Evolutionary conservation across 2,113 vertebrate species (phyloP).

Genomic region (Misgurnus anguillicaudatus): DNA sequence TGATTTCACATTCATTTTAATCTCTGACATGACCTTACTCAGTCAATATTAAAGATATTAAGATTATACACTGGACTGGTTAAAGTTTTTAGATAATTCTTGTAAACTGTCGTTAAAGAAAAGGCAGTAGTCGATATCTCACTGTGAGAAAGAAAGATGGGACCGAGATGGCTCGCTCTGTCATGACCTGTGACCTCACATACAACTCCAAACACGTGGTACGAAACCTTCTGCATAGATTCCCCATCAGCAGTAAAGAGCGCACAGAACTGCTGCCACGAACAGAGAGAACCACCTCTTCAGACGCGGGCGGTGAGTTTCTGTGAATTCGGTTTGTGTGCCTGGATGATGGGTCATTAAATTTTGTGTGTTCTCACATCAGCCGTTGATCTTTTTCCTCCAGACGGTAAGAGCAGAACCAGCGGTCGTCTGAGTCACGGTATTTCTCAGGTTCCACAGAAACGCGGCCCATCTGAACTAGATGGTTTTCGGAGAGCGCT

Average conservation of each 20-base stretch:
- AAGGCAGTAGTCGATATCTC: slow-evolving; percentile 82
- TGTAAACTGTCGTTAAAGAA: slow-evolving; percentile 71
- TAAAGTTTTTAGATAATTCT: background rate
- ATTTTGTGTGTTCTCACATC: too few relatives aligned
- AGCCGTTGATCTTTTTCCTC: background rate
- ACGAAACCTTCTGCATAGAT: slow-evolving; percentile 80
- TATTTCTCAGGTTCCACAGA: slow-evolving; percentile 86
- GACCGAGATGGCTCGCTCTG: slow-evolving; percentile 69
- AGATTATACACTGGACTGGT: background rate
- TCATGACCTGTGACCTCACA: slow-evolving; percentile 80
- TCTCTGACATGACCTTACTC: too few relatives aligned
- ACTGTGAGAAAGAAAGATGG: slow-evolving; percentile 87
- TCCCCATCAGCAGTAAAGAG: slow-evolving; percentile 87
- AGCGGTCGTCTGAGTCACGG: slow-evolving; percentile 84
- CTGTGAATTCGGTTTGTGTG: background rate
- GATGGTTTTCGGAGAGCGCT: slow-evolving; percentile 85
- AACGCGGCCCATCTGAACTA: slow-evolving; percentile 82
- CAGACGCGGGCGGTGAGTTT: slow-evolving; percentile 77
- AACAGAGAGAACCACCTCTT: slow-evolving; percentile 70
- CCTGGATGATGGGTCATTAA: too few relatives aligned
- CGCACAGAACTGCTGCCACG: slow-evolving; percentile 80
- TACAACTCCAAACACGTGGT: slow-evolving; percentile 75
- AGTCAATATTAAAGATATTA: too few relatives aligned
- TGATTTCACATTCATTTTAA: too few relatives aligned
- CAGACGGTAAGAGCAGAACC: slow-evolving; percentile 75